These are phyloP conservation scores for Porites cylindrica DNA, from an alignment of 92 coral and sea anemone genomes.

Conservation along the genomic window DNA sequence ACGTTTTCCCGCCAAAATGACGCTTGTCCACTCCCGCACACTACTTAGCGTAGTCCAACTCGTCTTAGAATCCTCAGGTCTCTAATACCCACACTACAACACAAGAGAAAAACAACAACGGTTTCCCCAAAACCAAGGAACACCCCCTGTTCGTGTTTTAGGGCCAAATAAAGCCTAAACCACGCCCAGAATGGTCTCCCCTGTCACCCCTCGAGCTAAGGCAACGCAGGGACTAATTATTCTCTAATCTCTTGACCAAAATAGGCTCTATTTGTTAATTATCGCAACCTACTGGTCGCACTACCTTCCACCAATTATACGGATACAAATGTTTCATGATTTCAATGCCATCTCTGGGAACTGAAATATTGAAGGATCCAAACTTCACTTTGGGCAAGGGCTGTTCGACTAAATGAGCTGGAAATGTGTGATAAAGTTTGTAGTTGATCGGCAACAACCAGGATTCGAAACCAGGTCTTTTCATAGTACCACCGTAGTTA, in stretches of 20 bases:
- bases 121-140: no score
- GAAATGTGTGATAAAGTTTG: not conserved
- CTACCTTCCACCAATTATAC: constrained; percentile 16
- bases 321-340: constrained; percentile 12
- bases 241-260: not conserved
- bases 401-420: constrained; percentile 1
- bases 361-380: constrained; percentile 1
- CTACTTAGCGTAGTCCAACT: no score
- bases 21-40: no score
- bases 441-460: constrained; percentile 9
- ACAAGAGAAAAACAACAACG: no score
- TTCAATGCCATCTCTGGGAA: constrained; percentile 4
- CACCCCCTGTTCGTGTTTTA: no score
- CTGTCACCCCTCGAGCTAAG: no score
- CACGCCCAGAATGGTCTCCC: no score
- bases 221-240: no score
- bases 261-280: not conserved
- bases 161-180: no score
- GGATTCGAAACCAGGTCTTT: constrained; percentile 1
- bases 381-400: not conserved
- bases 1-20: no score
- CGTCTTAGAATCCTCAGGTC: no score
- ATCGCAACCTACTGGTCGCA: constrained; percentile 1
- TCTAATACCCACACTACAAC: no score
- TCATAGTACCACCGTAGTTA: constrained; percentile 5